phyloP scores from a whole-genome alignment of 2,797 vertebrate species.

The Lepilemur septentrionalis region DNA sequence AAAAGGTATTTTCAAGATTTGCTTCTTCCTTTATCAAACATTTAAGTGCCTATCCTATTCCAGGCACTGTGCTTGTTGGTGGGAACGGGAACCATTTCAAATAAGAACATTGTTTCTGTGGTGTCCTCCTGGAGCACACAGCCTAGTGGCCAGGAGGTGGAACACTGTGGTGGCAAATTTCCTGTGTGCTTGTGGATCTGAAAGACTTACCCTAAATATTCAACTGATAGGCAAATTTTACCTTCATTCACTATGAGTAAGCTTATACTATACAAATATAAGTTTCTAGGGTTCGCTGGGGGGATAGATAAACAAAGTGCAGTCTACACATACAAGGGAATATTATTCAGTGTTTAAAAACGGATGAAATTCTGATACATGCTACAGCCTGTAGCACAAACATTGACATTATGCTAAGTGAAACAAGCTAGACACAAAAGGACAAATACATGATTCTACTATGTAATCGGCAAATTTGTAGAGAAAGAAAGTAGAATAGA shows the following conservation, averaged over 20 bases:
- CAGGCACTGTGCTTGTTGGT: background rate
- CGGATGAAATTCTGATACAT: background rate
- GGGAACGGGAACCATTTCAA: background rate
- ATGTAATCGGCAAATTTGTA: background rate
- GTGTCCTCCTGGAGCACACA: background rate
- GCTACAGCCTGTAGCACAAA: background rate
- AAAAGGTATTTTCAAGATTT: background rate
- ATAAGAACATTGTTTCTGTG: background rate
- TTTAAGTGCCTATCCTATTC: background rate
- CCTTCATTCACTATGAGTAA: background rate
- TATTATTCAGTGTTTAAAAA: background rate
- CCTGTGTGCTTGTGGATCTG: background rate
- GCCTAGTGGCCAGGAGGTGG: background rate
- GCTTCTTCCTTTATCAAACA: background rate
- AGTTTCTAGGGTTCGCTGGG: background rate
- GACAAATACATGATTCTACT: background rate
- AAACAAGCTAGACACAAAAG: background rate
- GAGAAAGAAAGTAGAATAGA: background rate
- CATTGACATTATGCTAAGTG: background rate
- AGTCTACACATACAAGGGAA: background rate
- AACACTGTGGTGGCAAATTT: background rate
- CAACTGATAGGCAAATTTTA: background rate
- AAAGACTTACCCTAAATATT: background rate
- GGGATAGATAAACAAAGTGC: background rate
- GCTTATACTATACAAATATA: background rate